phyloP scores from a whole-genome alignment of 2,113 vertebrate genomes.

The Nothobranchius furzeri region DNA sequence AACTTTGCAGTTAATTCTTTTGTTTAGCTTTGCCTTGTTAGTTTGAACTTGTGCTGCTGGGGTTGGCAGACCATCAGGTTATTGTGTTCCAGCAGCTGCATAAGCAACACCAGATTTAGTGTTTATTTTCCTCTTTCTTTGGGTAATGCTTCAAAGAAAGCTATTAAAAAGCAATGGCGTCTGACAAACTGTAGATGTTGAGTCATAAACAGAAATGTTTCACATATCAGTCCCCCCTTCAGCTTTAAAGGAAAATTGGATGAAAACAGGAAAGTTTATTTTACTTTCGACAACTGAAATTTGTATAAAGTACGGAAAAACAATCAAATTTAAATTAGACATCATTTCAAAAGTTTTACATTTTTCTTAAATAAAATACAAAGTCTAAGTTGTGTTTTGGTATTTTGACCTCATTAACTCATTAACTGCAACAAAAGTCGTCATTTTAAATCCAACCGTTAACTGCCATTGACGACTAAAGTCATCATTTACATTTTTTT shows the following conservation, averaged over 20 bases:
- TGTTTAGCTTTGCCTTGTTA: constrained; percentile 27
- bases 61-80: constrained; percentile 26
- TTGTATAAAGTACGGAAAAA: background rate
- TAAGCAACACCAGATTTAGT: constrained; percentile 3
- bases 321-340: background rate
- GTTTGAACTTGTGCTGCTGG: constrained; percentile 11
- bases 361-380: no score
- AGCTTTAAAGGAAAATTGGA: constrained; percentile 36
- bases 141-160: background rate
- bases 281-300: background rate
- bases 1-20: constrained; percentile 28
- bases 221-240: constrained; percentile 22
- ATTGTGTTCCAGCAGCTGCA: constrained; percentile 1
- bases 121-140: constrained; percentile 9
- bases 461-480: no score
- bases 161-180: background rate
- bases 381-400: no score
- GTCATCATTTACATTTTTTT: no score
- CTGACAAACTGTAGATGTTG: constrained; percentile 31
- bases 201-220: constrained; percentile 42
- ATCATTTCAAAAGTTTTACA: background rate
- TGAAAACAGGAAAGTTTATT: constrained; percentile 5
- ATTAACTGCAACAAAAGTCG: no score
- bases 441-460: no score
- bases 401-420: no score